Evolutionary conservation across 2,113 vertebrate genomes (phyloP).

Genomic region (Hoplias malabaricus): DNA sequence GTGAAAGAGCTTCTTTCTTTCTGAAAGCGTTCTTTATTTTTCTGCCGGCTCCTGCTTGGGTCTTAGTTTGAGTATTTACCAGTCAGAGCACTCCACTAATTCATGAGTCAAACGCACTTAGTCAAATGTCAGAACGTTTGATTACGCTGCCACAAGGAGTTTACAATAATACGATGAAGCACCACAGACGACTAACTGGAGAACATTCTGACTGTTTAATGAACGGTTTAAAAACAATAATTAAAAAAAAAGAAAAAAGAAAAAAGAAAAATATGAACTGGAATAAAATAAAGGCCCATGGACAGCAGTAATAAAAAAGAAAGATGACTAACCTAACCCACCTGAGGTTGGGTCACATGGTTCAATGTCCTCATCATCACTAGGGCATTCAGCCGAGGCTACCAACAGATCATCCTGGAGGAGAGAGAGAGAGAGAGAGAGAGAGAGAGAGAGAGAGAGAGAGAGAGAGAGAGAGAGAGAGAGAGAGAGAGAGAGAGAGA

Average conservation of each 20-base stretch:
- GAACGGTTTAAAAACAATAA: neutral
- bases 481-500: neutral
- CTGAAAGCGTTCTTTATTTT: neutral
- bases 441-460: constrained; percentile 23
- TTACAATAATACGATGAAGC: neutral
- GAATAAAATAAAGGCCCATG: constrained; percentile 49
- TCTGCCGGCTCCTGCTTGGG: neutral
- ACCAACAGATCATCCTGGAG: constrained; percentile 80
- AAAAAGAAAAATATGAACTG: neutral
- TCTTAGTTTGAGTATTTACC: neutral
- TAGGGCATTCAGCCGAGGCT: constrained; percentile 69
- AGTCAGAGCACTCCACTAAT: neutral
- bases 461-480: constrained; percentile 8
- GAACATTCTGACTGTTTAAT: too few relatives aligned
- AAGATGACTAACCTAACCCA: constrained; percentile 93
- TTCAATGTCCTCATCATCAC: constrained; percentile 85
- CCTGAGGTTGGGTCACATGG: constrained; percentile 92
- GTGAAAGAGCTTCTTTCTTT: neutral
- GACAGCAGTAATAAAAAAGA: constrained; percentile 83
- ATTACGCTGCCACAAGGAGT: neutral
- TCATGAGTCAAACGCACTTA: neutral
- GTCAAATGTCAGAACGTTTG: constrained; percentile 11
- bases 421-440: constrained; percentile 48
- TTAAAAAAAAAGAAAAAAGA: neutral
- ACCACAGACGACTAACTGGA: too few relatives aligned